These are phyloP conservation scores for Poliocrania exsul DNA, from an alignment of 2,797 vertebrate species.

Conservation along the genomic window DNA sequence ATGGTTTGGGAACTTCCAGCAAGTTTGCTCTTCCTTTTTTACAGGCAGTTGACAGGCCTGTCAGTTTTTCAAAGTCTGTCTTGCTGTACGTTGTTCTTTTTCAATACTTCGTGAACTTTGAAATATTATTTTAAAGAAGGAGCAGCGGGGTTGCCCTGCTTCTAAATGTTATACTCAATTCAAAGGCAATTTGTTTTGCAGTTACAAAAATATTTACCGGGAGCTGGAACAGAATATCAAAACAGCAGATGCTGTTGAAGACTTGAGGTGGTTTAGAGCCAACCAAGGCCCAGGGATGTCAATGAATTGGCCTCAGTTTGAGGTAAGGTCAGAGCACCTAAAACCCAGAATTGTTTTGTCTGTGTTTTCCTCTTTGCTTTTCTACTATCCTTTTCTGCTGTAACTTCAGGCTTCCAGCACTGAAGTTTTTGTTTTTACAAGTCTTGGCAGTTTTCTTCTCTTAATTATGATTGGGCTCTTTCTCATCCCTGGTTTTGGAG, in stretches of 20 bases:
- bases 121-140: background rate
- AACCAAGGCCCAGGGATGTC: constrained; percentile 95
- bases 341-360: background rate
- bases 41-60: background rate
- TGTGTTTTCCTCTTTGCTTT: background rate
- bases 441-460: background rate
- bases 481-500: background rate
- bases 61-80: background rate
- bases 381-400: background rate
- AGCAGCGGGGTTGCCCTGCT: background rate
- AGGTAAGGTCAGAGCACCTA: constrained; percentile 79
- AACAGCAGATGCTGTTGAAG: constrained; percentile 88
- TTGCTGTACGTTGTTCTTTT: background rate
- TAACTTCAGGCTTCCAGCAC: background rate
- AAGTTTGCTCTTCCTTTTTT: background rate
- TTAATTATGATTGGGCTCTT: background rate
- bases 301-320: constrained; percentile 99
- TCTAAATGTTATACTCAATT: background rate
- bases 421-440: background rate
- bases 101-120: background rate
- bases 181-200: constrained; percentile 61
- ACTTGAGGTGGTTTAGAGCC: constrained; percentile 92
- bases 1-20: background rate
- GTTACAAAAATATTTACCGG: constrained; percentile 90
- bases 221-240: constrained; percentile 90